Percentiles rank a stretch among this genome's conserved stretches.
Conservation (phyloP, 2,888 invertebrate genomes). For the Drosophila leonis region DNA sequence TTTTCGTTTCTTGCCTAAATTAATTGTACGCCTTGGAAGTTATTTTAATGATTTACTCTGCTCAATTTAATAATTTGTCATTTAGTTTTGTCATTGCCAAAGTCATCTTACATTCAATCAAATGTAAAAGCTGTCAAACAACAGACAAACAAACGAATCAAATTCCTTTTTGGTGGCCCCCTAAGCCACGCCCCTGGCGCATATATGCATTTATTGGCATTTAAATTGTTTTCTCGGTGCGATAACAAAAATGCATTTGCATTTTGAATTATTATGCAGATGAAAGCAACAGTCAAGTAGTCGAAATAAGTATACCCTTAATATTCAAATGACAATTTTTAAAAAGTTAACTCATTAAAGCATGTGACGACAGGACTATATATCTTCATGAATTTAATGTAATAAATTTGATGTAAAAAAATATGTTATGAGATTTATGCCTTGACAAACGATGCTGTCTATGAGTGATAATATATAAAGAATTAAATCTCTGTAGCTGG, state of each 20-base stretch:
- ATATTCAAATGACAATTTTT: neutral
- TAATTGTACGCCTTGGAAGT: slow-evolving; percentile 47
- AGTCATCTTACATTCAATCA: slow-evolving; percentile 52
- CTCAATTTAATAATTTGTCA: slow-evolving; percentile 52
- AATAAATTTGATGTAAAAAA: neutral
- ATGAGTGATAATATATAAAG: neutral
- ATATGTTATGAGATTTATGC: neutral
- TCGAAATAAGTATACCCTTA: slow-evolving; percentile 34
- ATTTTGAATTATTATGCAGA: slow-evolving; percentile 60
- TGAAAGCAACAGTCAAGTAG: neutral
- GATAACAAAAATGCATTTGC: slow-evolving; percentile 63
- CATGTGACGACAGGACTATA: neutral
- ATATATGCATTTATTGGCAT: slow-evolving; percentile 37
- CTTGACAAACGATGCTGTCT: neutral
- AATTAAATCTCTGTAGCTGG: neutral
- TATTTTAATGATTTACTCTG: slow-evolving; percentile 26
- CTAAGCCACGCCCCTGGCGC: slow-evolving; percentile 45
- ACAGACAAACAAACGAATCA: slow-evolving; percentile 39
- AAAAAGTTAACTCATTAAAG: neutral
- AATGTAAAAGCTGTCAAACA: slow-evolving; percentile 53
- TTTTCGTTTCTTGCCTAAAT: slow-evolving; percentile 47
- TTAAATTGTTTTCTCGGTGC: slow-evolving; percentile 62
- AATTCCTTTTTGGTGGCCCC: slow-evolving; percentile 57
- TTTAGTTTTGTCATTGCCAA: slow-evolving; percentile 54
- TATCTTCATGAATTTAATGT: neutral